Conservation (phyloP, 2,888 invertebrate species). For the Apodemia duryi region DNA sequence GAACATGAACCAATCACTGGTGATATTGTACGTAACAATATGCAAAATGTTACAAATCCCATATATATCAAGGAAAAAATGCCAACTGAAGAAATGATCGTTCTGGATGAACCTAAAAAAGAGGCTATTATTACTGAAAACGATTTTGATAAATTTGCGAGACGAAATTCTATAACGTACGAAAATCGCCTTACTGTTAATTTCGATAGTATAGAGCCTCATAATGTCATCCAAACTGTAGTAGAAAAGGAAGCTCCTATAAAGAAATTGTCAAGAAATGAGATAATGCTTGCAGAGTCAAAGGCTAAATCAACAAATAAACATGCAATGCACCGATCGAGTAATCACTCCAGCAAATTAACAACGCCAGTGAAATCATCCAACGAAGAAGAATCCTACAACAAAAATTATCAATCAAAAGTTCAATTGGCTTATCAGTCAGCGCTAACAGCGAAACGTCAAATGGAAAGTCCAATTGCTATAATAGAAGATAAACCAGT, state of each 20-base stretch:
- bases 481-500: constrained; percentile 73
- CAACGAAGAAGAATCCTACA: constrained; percentile 43
- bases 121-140: constrained; percentile 67
- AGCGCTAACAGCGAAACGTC: constrained; percentile 59
- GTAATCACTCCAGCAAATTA: constrained; percentile 39
- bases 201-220: constrained; percentile 53
- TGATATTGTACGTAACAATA: constrained; percentile 35
- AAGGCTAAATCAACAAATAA: constrained; percentile 49
- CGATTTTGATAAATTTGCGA: constrained; percentile 70
- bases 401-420: constrained; percentile 61
- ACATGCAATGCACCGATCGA: constrained; percentile 39
- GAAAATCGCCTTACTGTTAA: constrained; percentile 63
- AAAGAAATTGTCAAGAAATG: constrained; percentile 50
- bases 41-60: constrained; percentile 29
- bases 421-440: constrained; percentile 66
- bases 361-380: constrained; percentile 37
- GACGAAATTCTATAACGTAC: constrained; percentile 64
- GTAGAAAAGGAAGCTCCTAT: constrained; percentile 47
- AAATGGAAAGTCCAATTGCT: constrained; percentile 55
- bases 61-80: constrained; percentile 41
- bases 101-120: constrained; percentile 41
- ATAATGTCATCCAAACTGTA: constrained; percentile 55
- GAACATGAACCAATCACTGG: constrained; percentile 45
- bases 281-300: constrained; percentile 43
- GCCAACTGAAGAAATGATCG: constrained; percentile 46